Conservation (phyloP, 2,888 invertebrate genomes). For the Pedicia rivosa region DNA sequence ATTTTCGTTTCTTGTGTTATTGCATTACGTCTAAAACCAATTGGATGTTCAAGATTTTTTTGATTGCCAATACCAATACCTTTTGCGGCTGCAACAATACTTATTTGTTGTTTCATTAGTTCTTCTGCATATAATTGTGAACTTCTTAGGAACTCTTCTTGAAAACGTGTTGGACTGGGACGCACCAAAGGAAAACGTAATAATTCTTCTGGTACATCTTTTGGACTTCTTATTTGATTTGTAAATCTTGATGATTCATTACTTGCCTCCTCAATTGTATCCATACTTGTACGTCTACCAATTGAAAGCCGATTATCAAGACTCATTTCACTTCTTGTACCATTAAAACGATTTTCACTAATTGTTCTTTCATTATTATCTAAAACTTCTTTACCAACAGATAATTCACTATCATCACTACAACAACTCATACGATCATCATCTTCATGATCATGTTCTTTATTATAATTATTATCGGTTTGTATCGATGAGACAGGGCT, state of each 20-base stretch:
- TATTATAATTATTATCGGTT: slow-evolving; percentile 11
- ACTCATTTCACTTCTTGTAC: neutral
- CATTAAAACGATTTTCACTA: neutral
- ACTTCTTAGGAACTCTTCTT: slow-evolving; percentile 29
- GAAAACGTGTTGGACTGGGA: slow-evolving; percentile 21
- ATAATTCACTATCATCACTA: slow-evolving; percentile 64
- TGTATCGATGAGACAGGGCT: slow-evolving; percentile 9
- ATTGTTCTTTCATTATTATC: slow-evolving; percentile 7
- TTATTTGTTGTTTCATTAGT: slow-evolving; percentile 31
- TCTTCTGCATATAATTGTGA: slow-evolving; percentile 31
- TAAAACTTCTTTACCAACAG: slow-evolving; percentile 54
- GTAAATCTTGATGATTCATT: slow-evolving; percentile 9
- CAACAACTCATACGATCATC: slow-evolving; percentile 43
- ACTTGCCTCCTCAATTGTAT: slow-evolving; percentile 9
- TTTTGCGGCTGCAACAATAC: slow-evolving; percentile 29
- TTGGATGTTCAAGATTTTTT: slow-evolving; percentile 5
- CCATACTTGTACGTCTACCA: slow-evolving; percentile 2
- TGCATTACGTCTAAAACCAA: neutral
- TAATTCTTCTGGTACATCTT: neutral
- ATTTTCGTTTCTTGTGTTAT: slow-evolving; percentile 4
- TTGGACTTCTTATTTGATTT: slow-evolving; percentile 4
- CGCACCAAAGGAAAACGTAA: slow-evolving; percentile 13
- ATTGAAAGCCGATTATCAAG: neutral
- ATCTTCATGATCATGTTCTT: slow-evolving; percentile 10
- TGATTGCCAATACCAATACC: slow-evolving; percentile 10